A percentile compares a stretch with the other conserved stretches of the same genome.
Conservation (phyloP, 2,888 invertebrate species). For the Nomada fucata region DNA sequence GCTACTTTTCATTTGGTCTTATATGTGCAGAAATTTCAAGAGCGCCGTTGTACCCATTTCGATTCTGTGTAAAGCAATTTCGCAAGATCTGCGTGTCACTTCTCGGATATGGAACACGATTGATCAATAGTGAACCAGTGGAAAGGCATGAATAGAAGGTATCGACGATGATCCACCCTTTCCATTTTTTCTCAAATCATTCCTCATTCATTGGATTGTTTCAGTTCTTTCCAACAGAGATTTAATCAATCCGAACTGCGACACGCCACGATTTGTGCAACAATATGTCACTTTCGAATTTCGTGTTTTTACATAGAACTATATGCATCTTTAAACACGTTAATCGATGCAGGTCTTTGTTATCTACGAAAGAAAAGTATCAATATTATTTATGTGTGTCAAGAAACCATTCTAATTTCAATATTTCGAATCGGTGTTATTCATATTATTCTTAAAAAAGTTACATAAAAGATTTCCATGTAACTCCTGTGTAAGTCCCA, state of each 20-base stretch:
- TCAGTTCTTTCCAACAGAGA: too few relatives aligned
- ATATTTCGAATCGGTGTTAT: too few relatives aligned
- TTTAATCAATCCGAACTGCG: too few relatives aligned
- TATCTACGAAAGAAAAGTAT: too few relatives aligned
- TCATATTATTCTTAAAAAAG: too few relatives aligned
- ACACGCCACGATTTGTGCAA: too few relatives aligned
- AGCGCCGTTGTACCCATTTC: slow-evolving; percentile 31
- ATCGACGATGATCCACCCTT: slow-evolving; percentile 23
- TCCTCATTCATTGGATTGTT: neutral
- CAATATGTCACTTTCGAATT: too few relatives aligned
- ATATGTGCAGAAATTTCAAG: slow-evolving; percentile 51
- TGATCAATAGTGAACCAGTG: slow-evolving; percentile 42
- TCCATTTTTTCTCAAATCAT: slow-evolving; percentile 27
- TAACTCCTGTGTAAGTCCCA: neutral
- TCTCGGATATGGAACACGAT: slow-evolving; percentile 62
- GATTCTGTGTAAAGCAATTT: slow-evolving; percentile 60
- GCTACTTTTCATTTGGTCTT: slow-evolving; percentile 32
- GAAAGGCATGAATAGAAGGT: slow-evolving; percentile 12
- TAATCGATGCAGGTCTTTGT: too few relatives aligned
- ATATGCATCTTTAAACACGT: too few relatives aligned
- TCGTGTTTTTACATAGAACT: too few relatives aligned
- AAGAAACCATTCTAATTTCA: too few relatives aligned
- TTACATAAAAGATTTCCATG: neutral
- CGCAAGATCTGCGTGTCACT: slow-evolving; percentile 51
- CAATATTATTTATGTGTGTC: too few relatives aligned